Evolutionary conservation across 2,113 vertebrate species (phyloP).

Genomic region (Cephalopterus ornatus): DNA sequence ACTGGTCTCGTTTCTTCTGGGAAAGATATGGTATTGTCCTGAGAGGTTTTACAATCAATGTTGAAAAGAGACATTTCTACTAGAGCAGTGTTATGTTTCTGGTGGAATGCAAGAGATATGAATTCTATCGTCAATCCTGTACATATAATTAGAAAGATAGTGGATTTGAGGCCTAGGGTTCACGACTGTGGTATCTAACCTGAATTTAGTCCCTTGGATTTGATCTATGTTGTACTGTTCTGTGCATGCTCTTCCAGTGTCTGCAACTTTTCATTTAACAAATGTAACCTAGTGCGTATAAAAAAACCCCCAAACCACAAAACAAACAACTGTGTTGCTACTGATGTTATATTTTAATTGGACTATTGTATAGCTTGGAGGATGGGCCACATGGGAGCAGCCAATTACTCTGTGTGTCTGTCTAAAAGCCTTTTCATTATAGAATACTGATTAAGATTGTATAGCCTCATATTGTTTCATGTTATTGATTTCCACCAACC

Average conservation of each 20-base stretch:
- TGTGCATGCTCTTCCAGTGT: neutral
- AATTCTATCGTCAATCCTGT: neutral
- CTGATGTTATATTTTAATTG: constrained; percentile 71
- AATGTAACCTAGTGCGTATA: constrained; percentile 36
- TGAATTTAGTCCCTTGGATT: neutral
- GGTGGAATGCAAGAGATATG: neutral
- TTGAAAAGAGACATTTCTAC: neutral
- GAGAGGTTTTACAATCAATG: neutral
- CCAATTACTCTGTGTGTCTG: constrained; percentile 70
- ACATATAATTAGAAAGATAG: neutral
- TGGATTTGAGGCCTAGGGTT: neutral
- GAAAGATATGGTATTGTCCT: neutral
- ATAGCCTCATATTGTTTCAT: constrained; percentile 62
- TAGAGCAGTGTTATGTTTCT: neutral
- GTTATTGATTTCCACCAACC: constrained; percentile 72
- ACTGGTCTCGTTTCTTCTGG: neutral
- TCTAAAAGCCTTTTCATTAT: constrained; percentile 56
- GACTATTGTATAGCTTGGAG: constrained; percentile 49
- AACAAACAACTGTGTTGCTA: constrained; percentile 60
- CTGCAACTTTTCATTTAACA: constrained; percentile 65
- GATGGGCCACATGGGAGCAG: constrained; percentile 64
- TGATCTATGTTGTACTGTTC: constrained; percentile 28
- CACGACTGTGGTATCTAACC: neutral
- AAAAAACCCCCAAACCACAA: neutral
- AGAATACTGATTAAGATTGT: constrained; percentile 67